Evolutionary conservation across 2,888 invertebrate genomes (phyloP), one percentile per base, ranked within the genome.

Genomic region (Cetonia aurata): DNA sequence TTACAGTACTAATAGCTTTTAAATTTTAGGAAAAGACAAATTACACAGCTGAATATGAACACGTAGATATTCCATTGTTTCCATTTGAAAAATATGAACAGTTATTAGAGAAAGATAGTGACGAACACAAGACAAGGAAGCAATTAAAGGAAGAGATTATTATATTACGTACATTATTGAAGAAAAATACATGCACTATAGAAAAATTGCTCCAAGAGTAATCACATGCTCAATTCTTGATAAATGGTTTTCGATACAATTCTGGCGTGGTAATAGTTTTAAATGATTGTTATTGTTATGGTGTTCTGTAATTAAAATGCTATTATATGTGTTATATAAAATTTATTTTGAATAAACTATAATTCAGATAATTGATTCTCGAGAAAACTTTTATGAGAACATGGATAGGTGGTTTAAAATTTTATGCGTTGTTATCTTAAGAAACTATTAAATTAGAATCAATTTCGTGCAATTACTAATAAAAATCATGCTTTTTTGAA

Each of bases 181-280:
- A 33, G 15, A 17, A 19, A 62, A 12, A 15, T 15, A 48, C 42
- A 31, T 62, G 62, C 13, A 12, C 62, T 19, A 33, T 62, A n/a
- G 48, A 31, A 33, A 0, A 31, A 15, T n/a, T 48, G 9, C 62
- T 62, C 10, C 8, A 33, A 33, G 13, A 33, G 33, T n/a, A 3
- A 42, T 62, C 44, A 69, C 13, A 13, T 62, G 42, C 73, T 69
- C 12, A 76, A 74, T 53, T 74, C 56, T 31, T 78, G 79, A 84
- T 79, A 8, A 80, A n/a, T n/a, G n/a, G n/a, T n/a, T 71, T 74
- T 82, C 81, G 65, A 86, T 74, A 70, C 85, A 85, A 41, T 83
- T 81, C 17, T 84, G 77, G 3, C 82, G 80, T 1, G 85, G 86
- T 15, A 4, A 25, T 3, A 25, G 25, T 25, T 3, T 25, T 25